phyloP scores from a whole-genome alignment of 1,140 invertebrate genomes.

The Hylaeus volcanicus region DNA sequence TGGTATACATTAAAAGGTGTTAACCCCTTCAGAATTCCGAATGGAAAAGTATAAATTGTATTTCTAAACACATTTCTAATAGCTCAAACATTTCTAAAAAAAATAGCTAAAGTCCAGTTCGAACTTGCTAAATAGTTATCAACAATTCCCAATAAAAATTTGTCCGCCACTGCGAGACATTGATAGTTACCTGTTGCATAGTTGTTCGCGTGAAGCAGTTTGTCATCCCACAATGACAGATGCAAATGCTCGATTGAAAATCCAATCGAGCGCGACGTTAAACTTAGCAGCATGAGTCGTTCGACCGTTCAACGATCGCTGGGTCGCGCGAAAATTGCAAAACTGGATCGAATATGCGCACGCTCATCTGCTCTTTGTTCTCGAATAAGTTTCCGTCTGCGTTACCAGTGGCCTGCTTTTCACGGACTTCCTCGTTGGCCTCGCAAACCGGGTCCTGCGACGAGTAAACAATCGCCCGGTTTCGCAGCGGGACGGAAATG shows the following conservation, averaged over 20 bases:
- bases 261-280: neutral
- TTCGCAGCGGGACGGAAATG: neutral
- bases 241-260: neutral
- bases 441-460: no score
- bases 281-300: neutral
- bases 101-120: no score
- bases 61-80: no score
- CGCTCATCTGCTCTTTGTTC: neutral
- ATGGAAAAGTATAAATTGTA: no score
- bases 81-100: no score
- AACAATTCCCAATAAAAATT: no score
- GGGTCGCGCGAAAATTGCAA: neutral
- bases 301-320: neutral
- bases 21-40: no score
- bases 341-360: slow-evolving; percentile 4
- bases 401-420: slow-evolving; percentile 18
- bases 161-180: no score
- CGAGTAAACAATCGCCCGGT: slow-evolving; percentile 5
- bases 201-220: neutral
- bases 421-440: neutral
- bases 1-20: no score
- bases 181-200: neutral
- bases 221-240: neutral
- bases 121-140: no score
- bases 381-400: neutral